Base-by-base conservation (phyloP, 2,888 invertebrate genomes). In the Lithophane leautieri region DNA sequence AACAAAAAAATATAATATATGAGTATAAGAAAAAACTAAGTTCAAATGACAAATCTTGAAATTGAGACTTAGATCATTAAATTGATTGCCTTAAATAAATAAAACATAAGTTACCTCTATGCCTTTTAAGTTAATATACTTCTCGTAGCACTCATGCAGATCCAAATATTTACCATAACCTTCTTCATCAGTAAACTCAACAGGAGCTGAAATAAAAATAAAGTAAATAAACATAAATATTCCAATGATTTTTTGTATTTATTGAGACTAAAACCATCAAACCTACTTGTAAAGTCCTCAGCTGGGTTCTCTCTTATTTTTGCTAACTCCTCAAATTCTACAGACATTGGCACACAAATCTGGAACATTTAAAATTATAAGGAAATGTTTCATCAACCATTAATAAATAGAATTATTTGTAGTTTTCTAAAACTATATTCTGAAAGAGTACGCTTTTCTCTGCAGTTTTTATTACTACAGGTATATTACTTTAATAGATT, bases 121-220 rank as follows among this genome's bases (percentile, higher is more conserved):
- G 14, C 99, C 99, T 92, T 99, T 99, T 52, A 99, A 96, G 94
- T 99, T 99, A 50, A 99, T 98, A 93, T 98, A 99, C 91, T 98
- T 98, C 90, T 99, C 99, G 94, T 99, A 99, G 90, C 99, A 99
- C 93, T 99, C 98, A 94, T 99, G 99, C 63, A 99, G 97, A 95
- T 99, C 99, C 73, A 99, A 97, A 95, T 99, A 99, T 93, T 99
- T 99, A 22, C 99, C 99, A 95, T 99, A 99, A 2, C 99, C 99
- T 95, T 99, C 99, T 95, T 99, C 99, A 95, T 99, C 99, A 8
- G 99, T 98, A 92, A 99, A 99, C 89, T 99, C 99, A 6, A 99
- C 99, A 85, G 99, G 97, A 92, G 98, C 97, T 97, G 89, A 66
- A 65, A 94, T 58, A 9, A 70, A 65, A 63, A 9, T 9, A 14